Evolutionary conservation across 1,140 invertebrate species (phyloP).

Genomic region (Diabrotica virgifera): DNA sequence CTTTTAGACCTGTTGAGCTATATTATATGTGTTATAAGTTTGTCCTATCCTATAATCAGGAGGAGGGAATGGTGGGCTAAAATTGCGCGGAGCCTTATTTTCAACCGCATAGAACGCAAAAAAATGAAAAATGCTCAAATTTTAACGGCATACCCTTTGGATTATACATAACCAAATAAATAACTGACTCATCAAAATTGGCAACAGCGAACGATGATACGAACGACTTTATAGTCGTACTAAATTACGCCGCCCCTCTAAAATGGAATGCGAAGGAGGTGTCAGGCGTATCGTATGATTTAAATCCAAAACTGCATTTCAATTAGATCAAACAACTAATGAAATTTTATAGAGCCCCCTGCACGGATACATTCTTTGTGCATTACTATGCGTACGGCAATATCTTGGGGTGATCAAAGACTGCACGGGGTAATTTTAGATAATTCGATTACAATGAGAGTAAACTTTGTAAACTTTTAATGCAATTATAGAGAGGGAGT

Average conservation of each 20-base stretch:
- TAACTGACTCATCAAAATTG: no score
- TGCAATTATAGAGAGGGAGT: no score
- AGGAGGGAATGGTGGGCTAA: no score
- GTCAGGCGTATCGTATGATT: conserved; percentile 20
- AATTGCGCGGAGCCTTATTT: no score
- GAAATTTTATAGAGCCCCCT: conserved; percentile 39
- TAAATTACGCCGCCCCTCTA: conserved; percentile 9
- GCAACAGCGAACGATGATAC: not conserved
- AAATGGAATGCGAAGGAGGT: conserved; percentile 16
- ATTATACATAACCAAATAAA: no score
- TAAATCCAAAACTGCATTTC: conserved; percentile 34
- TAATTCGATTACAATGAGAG: not conserved
- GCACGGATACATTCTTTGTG: conserved; percentile 40
- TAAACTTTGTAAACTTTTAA: no score
- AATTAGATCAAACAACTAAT: conserved; percentile 41
- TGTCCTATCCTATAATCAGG: no score
- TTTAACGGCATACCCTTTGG: no score
- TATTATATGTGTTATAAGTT: no score
- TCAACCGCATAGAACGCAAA: no score
- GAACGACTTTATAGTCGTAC: conserved; percentile 23
- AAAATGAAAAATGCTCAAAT: no score
- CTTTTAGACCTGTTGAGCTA: no score
- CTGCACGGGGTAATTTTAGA: not conserved
- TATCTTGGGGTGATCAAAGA: conserved; percentile 22
- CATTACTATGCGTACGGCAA: conserved; percentile 35